phyloP scores from a whole-genome alignment of 2,888 invertebrate genomes.

The Herminia tarsipennalis region DNA sequence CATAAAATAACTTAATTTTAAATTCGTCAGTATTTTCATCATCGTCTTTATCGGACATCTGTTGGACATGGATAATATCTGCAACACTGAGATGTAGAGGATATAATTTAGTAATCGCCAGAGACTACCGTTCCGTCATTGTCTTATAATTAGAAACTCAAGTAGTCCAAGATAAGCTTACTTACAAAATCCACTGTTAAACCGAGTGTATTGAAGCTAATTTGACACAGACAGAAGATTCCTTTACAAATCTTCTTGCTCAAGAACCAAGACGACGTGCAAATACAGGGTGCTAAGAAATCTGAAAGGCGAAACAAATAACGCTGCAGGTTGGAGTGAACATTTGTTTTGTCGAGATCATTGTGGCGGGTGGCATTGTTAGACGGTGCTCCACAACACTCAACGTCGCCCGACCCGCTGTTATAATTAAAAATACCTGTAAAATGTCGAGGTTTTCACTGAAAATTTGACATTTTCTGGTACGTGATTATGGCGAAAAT shows the following conservation, averaged over 20 bases:
- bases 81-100: too few species aligned
- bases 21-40: too few species aligned
- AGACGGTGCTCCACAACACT: slow-evolving; percentile 43
- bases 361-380: slow-evolving; percentile 44
- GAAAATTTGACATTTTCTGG: slow-evolving; percentile 8
- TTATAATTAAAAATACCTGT: slow-evolving; percentile 49
- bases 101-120: too few species aligned
- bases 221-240: not conserved
- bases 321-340: slow-evolving; percentile 22
- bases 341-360: slow-evolving; percentile 45
- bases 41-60: too few species aligned
- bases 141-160: too few species aligned
- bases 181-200: too few species aligned
- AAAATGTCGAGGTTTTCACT: slow-evolving; percentile 32
- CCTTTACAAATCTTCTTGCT: not conserved
- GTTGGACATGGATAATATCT: too few species aligned
- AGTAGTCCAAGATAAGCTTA: too few species aligned
- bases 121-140: too few species aligned
- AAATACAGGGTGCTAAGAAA: slow-evolving; percentile 28
- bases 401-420: slow-evolving; percentile 32
- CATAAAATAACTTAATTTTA: too few species aligned
- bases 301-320: slow-evolving; percentile 28
- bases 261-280: slow-evolving; percentile 8
- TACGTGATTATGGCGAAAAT: not conserved
- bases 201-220: too few species aligned